Base-by-base conservation (phyloP, 2,797 vertebrate genomes). In the Lacerta agilis region DNA sequence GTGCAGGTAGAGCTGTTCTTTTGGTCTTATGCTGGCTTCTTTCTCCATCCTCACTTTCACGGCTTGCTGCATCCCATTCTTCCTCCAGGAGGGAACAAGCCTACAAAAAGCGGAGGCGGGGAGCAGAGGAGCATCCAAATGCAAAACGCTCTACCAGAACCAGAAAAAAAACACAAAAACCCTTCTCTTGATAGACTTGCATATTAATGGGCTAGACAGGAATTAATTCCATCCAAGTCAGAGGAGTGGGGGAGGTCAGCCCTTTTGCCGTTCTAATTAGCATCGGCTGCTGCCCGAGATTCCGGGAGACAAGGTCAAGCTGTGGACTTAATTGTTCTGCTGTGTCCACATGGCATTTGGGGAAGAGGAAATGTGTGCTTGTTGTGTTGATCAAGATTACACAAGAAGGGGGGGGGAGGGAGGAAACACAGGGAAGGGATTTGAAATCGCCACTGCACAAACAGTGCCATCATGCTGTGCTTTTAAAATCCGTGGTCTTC, bases 261-360 rank as follows among this genome's bases (percentile, higher is more conserved):
- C 91, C 61, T 93, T 55, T 78, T 3, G 76, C 75, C 88, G 55
- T 75, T 92, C 80, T 93, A 93, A 95, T 94, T 93, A 96, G 90
- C 0, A 81, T 88, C 77, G 86, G 75, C 79, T 83, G 82, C 75
- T 0, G 0, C 27, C 2, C 0, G 0, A 27, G 71, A 15, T 0
- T 2, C 4, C 8, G 41, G 88, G 90, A 90, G 88, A 76, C 88
- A 81, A 76, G 83, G 71, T 82, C 71, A 75, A 85, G 87, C 58
- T 17, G 13, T 67, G 1, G 75, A n/a, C 41, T 80, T 88, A 88
- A 88, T 88, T 85, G 82, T 84, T 75, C n/a, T 85, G 58, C 67
- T 38, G 33, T 81, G 61, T 85, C 71, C 38, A 67, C 41, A 38
- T n/a, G 38, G 69, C 43, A 49, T 76, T 67, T 41, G 20, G 11